Evolutionary conservation across 2,888 invertebrate species (phyloP).

Genomic region (Pristionchus arcanus): DNA sequence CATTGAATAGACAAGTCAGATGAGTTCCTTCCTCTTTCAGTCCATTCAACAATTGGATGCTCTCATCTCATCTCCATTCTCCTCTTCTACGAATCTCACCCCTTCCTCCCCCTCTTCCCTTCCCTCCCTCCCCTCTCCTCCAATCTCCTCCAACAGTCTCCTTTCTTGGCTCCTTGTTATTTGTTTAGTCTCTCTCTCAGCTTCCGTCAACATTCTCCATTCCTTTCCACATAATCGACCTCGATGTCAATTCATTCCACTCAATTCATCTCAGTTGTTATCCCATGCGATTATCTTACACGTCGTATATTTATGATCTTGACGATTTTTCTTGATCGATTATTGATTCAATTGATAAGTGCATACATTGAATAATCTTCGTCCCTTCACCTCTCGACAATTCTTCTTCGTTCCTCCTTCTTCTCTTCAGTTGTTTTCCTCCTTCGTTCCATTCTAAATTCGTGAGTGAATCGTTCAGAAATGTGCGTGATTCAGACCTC

Average conservation of each 20-base stretch:
- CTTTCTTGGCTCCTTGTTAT: conserved; percentile 6
- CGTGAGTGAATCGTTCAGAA: neutral
- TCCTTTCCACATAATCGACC: neutral
- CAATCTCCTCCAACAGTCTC: neutral
- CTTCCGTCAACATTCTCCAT: conserved; percentile 7
- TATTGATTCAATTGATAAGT: neutral
- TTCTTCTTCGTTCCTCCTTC: neutral
- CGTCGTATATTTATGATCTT: neutral
- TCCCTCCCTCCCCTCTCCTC: neutral
- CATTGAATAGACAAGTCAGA: neutral
- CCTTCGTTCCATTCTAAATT: neutral
- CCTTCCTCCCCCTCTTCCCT: neutral
- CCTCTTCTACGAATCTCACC: conserved; percentile 17
- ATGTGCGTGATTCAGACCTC: neutral
- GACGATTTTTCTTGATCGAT: neutral
- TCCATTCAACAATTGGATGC: neutral
- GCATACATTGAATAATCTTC: too few relatives aligned
- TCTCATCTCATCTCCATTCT: neutral
- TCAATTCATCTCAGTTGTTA: neutral
- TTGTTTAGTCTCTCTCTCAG: conserved; percentile 25
- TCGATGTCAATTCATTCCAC: neutral
- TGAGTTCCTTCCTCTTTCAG: conserved; percentile 16
- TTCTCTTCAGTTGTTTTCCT: conserved; percentile 28
- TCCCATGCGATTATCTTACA: neutral
- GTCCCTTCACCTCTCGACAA: neutral